Evolutionary conservation across 2,797 vertebrate genomes (phyloP).

Genomic region (Chaetophractus vellerosus): DNA sequence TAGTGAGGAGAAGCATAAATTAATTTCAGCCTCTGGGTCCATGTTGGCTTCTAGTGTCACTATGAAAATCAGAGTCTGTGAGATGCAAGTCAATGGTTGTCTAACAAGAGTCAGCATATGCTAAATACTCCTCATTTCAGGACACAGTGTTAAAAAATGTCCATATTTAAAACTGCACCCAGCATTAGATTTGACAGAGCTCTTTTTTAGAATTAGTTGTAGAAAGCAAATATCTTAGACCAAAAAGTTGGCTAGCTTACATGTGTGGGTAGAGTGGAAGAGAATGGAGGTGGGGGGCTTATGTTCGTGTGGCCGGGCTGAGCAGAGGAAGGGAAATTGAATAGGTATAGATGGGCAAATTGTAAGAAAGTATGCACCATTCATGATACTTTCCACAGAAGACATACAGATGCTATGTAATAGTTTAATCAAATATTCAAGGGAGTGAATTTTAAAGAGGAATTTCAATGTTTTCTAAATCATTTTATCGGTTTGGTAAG

Average conservation of each 20-base stretch:
- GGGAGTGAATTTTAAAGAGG: neutral
- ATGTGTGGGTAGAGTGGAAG: no score
- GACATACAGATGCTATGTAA: neutral
- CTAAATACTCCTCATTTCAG: neutral
- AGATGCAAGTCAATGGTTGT: constrained; percentile 53
- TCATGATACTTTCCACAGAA: neutral
- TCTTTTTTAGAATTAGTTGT: neutral
- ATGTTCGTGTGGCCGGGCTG: no score
- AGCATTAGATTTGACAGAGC: neutral
- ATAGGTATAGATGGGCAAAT: neutral
- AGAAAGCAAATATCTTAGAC: neutral
- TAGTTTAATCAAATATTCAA: neutral
- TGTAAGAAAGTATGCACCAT: neutral
- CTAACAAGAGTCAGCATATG: constrained; percentile 25
- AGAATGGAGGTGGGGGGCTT: neutral
- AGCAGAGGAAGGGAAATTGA: neutral
- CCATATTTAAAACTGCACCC: constrained; percentile 10
- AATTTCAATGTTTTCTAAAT: neutral
- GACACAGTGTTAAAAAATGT: neutral
- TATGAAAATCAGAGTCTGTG: constrained; percentile 56
- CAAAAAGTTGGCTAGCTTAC: neutral
- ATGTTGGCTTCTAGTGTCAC: constrained; percentile 8
- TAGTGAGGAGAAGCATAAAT: constrained; percentile 14
- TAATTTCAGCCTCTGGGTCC: constrained; percentile 39
- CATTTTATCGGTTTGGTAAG: neutral